These are phyloP conservation scores for Drosophila algonquin DNA, from an alignment of 2,888 invertebrate genomes.

Conservation along the genomic window DNA sequence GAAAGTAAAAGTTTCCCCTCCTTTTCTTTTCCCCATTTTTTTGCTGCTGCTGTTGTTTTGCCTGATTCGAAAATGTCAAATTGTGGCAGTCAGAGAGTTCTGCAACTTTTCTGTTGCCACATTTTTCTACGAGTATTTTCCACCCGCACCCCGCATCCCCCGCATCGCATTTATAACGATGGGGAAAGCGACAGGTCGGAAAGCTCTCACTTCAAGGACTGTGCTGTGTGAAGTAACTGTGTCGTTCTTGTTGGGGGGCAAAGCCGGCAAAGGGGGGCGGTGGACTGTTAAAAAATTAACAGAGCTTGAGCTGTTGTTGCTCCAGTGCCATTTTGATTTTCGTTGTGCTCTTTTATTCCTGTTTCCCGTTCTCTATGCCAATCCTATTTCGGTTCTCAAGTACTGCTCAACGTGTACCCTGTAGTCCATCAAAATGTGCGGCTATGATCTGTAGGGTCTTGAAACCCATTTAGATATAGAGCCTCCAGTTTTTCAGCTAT, in stretches of 20 bases:
- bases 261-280: background rate
- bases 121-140: conserved; percentile 11
- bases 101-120: conserved; percentile 19
- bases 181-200: conserved; percentile 36
- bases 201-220: conserved; percentile 25
- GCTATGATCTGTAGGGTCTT: too few relatives aligned
- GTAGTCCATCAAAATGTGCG: background rate
- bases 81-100: conserved; percentile 44
- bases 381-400: conserved; percentile 15
- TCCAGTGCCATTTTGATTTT: conserved; percentile 44
- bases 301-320: conserved; percentile 47
- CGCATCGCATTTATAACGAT: conserved; percentile 17
- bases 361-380: conserved; percentile 18
- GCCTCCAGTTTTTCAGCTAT: background rate
- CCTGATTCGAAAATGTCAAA: conserved; percentile 40
- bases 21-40: background rate
- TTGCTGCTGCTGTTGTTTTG: conserved; percentile 1
- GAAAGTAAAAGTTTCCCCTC: conserved; percentile 39
- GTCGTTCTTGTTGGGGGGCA: conserved; percentile 17
- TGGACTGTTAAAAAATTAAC: conserved; percentile 72
- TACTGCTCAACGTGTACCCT: background rate
- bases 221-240: conserved; percentile 51
- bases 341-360: background rate
- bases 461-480: too few relatives aligned
- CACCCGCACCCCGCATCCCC: background rate